Base-by-base conservation (phyloP, 2,888 invertebrate species). In the Euproctis similis region DNA sequence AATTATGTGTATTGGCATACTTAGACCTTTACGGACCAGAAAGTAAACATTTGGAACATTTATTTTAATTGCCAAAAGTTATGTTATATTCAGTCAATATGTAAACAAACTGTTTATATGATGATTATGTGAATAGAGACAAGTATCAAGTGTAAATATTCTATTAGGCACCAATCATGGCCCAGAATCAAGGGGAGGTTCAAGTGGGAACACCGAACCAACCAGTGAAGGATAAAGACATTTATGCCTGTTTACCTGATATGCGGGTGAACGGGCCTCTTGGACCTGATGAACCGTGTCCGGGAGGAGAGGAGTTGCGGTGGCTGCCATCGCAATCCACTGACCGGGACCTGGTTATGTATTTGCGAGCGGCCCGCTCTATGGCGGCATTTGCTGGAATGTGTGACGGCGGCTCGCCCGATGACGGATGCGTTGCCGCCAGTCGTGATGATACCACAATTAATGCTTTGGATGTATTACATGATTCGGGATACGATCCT, bases 301-400 rank as follows among this genome's bases (percentile, higher is more conserved):
- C 74, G 54, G 86, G 81, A 60, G 85, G 92, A 50, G 98, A 98
- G 81, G 96, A 96, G 77, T 85, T 96, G 74, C 88, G 95, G 84
- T 98, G 98, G 98, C 88, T 94, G 73, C 97, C 98, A 38, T 94
- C 94, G 53, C 93, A 96, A 86, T 90, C 95, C 51, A 88, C 92
- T 60, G 98, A 98, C 86, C 92, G 95, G 56, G 97, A 98, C 86
- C 89, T 98, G 72, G 90, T 97, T 67, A 97, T 98, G 97, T 98
- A 96, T 87, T 89, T 98, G 74, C 88, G 97, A 62, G 98, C 97
- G 54, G 97, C 97, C 50, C 91, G 97, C 61, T 97, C 97, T 40
- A 97, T 98, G 94, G 97, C 98, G 67, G 97, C 97, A 36, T 98
- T 98, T 85, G 97, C 97, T 53, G 96, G 97, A 58, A 97, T 98